Evolutionary conservation across 2,888 invertebrate species (phyloP).

Genomic region (Drosophila paranaensis): DNA sequence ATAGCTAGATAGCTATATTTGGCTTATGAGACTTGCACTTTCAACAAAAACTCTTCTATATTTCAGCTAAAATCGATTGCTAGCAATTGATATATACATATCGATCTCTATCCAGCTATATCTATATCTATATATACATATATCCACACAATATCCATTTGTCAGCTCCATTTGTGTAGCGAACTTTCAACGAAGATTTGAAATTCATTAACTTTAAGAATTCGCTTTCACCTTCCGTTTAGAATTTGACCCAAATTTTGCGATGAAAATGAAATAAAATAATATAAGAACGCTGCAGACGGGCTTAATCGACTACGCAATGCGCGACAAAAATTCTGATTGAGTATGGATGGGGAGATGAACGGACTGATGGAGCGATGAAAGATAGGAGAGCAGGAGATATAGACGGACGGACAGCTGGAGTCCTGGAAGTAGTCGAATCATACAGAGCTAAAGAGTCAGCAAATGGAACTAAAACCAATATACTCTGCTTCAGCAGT

Average conservation of each 20-base stretch:
- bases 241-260: conserved; percentile 29
- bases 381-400: background rate
- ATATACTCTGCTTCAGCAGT: background rate
- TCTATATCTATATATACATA: background rate
- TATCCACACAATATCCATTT: background rate
- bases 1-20: too few species aligned
- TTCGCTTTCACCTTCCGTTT: conserved; percentile 58
- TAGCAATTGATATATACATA: background rate
- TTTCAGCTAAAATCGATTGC: background rate
- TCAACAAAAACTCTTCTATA: too few species aligned
- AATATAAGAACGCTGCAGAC: background rate
- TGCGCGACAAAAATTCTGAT: background rate
- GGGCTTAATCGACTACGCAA: background rate
- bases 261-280: conserved; percentile 19
- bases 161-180: background rate
- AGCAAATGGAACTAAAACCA: background rate
- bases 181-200: conserved; percentile 34
- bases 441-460: background rate
- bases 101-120: background rate
- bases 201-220: conserved; percentile 18
- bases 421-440: background rate
- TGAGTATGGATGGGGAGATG: too few species aligned
- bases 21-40: too few species aligned
- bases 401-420: background rate
- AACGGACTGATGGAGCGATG: too few species aligned